Base-by-base conservation (phyloP, 2,888 invertebrate genomes). In the Osmoderma eremita region DNA sequence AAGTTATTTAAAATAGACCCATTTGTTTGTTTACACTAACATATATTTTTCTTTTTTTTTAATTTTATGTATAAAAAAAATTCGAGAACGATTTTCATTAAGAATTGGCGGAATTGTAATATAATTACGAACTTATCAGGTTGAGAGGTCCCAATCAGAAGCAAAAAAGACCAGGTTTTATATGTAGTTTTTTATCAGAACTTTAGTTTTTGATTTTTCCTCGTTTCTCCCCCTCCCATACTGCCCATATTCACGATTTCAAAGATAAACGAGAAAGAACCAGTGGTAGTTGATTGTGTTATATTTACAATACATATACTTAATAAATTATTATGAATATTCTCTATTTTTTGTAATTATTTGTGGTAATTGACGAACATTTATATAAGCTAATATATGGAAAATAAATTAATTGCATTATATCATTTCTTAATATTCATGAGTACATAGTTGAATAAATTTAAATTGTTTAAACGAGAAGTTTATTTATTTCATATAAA, bases 251-350 rank as follows among this genome's bases (percentile, higher is more conserved):
- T 70, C 41, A 61, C 49, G 15, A 63, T 62, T 68, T 67, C 8
- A 61, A 61, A 56, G 38, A 38, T 17, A 53, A 41, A 56, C 42
- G 45, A 61, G 42, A 65, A 65, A 56, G 48, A 65, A 65, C 63
- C 73, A 61, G 58, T 72, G 75, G 75, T 76, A 76, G 75, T 76
- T 78, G 73, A 75, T 76, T 78, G 78, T 79, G 78, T 79, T 79
- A 77, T 76, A 76, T 76, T 71, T 70, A 71, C 76, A 78, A 75
- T 77, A 76, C 73, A 73, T 76, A 78, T 77, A 78, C 78, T 76
- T 79, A 80, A 79, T 80, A 80, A 80, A 79, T 80, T 80, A 79
- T 79, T 79, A 75, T 41, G 39, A 56, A 63, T 53, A 63, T 24
- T n/a, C 36, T 63, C 24, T 41, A 63, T 53, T 63, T 51, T 51